Base-by-base conservation (phyloP, 2,888 invertebrate species). In the Apamea monoglypha region DNA sequence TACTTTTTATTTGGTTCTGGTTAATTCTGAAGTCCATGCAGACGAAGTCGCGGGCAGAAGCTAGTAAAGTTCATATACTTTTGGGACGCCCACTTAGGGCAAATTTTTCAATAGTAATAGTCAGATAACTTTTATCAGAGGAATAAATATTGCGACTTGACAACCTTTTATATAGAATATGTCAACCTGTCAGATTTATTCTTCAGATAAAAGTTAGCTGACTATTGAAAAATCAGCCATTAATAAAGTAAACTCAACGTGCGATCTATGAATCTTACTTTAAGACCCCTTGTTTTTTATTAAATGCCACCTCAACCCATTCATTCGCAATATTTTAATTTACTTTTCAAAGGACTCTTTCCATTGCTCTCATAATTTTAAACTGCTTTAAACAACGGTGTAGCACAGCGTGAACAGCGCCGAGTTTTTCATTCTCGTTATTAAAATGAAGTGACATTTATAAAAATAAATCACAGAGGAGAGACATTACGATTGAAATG, bases 281-380 rank as follows among this genome's bases (percentile, higher is more conserved):
- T 29, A 63, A 10, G 14, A 56, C 29, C 56, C 12, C 0, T 25
- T n/a, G 53, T 32, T 64, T 64, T n/a, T 3, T 16, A 66, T 18
- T 32, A 80, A 56, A 81, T 32, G 29, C 59, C 40, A 47, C 21
- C 36, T 66, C 25, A 44, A 53, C n/a, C 67, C 82, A 10, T 74
- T 80, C 50, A 61, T 74, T 67, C 36, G 16, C 36, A 61, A 82
- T 68, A 74, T 68, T 82, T 68, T 68, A 73, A 82, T 82, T 74
- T 68, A 67, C 25, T 53, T 67, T 74, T 53, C 25, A 68, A 56
- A 74, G 74, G 32, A 61, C 32, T 44, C 81, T 70, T 36, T 56
- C 16, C 29, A 53, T 10, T 44, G 61, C 53, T 74, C 50, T 82
- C 67, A 68, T 74, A 74, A 80, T 53, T 74, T 68, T 47, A 36